Base-by-base conservation (phyloP, 2,113 vertebrate genomes). In the Clarias macrocephalus region DNA sequence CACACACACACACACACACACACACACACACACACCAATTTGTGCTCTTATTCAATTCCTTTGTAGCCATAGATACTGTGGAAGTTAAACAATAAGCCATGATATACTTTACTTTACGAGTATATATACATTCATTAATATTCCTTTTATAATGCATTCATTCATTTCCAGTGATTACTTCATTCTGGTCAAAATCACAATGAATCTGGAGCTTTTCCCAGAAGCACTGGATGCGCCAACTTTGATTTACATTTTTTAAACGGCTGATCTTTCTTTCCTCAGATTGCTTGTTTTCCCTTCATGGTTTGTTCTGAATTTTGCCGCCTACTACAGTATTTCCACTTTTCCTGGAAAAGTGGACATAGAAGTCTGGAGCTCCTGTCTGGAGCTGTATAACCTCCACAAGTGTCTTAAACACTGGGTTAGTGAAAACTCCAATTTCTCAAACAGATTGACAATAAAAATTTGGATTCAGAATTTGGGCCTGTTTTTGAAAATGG, bases 61-160 rank as follows among this genome's bases (percentile, higher is more conserved):
- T 89, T 76, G 85, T 91, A 91, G 89, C 90, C 42, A 42, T 90
- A 88, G 83, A 52, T 82, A 91, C 86, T 91, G 91, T 87, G 88
- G 77, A 87, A 88, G 81, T 89, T 87, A 87, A 88, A 88, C 80
- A 75, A 82, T n/a, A 87, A 92, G 82, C 28, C 9, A 62, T 54
- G 57, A 59, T 25, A 16, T 28, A 52, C 42, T 52, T 42, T 5
- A 12, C 11, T 48, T 48, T 48, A 48, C 48, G 48, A 48, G 42
- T 63, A 21, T 77, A 77, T 48, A 37, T 42, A 33, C n/a, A 33
- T 70, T 70, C 15, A 33, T 33, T 72, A 5, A 37, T 72, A 8
- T 48, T 63, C 8, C 7, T 63, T 37, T 19, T 5, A 21, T 73
- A 10, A 75, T 42, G 9, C 37, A n/a, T 54, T 54, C 25, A 56